Percentiles rank a stretch among this genome's conserved stretches.
Conservation (phyloP, 2,797 vertebrate species). For the Chromis chromis region DNA sequence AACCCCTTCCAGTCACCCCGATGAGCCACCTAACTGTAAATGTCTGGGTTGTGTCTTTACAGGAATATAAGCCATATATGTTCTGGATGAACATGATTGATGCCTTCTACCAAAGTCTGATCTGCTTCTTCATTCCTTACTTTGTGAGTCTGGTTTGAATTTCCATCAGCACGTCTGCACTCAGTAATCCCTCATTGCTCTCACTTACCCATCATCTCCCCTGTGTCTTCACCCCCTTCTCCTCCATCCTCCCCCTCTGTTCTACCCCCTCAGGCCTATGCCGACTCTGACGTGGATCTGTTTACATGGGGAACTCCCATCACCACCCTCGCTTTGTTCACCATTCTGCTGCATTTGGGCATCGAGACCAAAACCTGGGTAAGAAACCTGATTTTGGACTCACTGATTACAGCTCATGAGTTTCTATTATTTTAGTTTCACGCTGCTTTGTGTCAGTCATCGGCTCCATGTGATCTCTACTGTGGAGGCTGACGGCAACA, state of each 20-base stretch:
- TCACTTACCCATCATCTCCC: conserved; percentile 23
- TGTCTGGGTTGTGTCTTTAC: conserved; percentile 38
- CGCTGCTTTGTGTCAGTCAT: conserved; percentile 10
- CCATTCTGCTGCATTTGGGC: conserved; percentile 94
- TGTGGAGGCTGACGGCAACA: conserved; percentile 31
- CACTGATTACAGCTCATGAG: neutral
- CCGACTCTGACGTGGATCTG: conserved; percentile 92
- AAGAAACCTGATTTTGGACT: conserved; percentile 55
- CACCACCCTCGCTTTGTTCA: conserved; percentile 91
- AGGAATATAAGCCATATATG: conserved; percentile 96
- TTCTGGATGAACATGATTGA: conserved; percentile 99
- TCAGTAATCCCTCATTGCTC: neutral
- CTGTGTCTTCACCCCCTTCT: neutral
- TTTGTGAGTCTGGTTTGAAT: conserved; percentile 88
- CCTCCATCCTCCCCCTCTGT: neutral
- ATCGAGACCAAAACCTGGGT: conserved; percentile 99
- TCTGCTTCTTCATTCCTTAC: conserved; percentile 98
- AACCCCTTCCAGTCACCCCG: neutral
- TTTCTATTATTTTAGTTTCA: neutral
- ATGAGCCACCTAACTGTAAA: neutral
- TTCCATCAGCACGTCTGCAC: neutral
- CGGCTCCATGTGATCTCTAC: conserved; percentile 12
- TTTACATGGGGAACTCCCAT: conserved; percentile 98
- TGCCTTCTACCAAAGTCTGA: conserved; percentile 96
- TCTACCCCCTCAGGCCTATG: conserved; percentile 88